phyloP scores from a whole-genome alignment of 2,888 invertebrate species.

The Chloromyia formosa region DNA sequence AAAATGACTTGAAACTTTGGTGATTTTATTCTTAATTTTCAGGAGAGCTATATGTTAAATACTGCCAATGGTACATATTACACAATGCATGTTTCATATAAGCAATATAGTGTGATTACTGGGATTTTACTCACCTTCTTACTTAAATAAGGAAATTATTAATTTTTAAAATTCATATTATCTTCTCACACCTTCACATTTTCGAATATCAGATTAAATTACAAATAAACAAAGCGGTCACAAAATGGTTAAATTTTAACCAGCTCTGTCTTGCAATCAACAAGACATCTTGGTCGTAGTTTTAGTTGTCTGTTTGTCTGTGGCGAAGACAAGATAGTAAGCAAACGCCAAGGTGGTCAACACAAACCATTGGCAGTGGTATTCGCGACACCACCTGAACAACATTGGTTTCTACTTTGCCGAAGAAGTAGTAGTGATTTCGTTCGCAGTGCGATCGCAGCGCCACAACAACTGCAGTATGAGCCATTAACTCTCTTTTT shows the following conservation, averaged over 20 bases:
- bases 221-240: not conserved
- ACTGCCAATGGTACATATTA: too few species aligned
- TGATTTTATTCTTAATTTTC: too few species aligned
- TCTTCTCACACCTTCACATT: too few species aligned
- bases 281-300: conserved; percentile 5
- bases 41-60: too few species aligned
- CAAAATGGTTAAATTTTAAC: conserved; percentile 6
- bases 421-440: conserved; percentile 45
- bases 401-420: conserved; percentile 32
- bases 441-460: conserved; percentile 54
- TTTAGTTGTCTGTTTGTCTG: conserved; percentile 15
- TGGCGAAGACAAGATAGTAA: conserved; percentile 29
- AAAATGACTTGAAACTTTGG: too few species aligned
- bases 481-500: conserved; percentile 19
- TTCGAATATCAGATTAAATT: too few species aligned
- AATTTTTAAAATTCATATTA: too few species aligned
- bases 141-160: too few species aligned
- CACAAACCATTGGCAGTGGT: conserved; percentile 45
- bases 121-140: too few species aligned
- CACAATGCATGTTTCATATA: too few species aligned
- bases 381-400: conserved; percentile 48
- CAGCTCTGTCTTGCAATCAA: not conserved
- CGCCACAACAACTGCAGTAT: conserved; percentile 34
- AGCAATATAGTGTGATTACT: too few species aligned
- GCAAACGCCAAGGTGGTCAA: conserved; percentile 33